A percentile compares a stretch with the other conserved stretches of the same genome.
phyloP scores from a whole-genome alignment of 1,140 invertebrate genomes.

The Sitodiplosis mosellana region DNA sequence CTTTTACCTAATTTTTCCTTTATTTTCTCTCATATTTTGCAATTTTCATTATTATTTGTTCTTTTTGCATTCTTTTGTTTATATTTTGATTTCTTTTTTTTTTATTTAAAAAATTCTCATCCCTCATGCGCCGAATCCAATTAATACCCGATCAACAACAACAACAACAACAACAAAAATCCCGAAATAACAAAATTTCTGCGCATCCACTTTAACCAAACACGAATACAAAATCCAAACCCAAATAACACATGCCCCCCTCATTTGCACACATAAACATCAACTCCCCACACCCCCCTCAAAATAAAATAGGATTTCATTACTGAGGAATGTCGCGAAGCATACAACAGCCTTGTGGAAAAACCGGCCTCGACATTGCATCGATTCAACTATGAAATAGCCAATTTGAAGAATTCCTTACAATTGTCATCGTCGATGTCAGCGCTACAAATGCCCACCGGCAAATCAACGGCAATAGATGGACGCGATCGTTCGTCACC shows the following conservation, averaged over 20 bases:
- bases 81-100: slow-evolving; percentile 15
- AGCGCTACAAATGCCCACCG: too few species aligned
- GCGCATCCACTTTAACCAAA: not conserved
- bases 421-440: too few species aligned
- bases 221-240: not conserved
- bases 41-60: not conserved
- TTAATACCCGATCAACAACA: not conserved
- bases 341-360: slow-evolving; percentile 80
- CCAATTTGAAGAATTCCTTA: not conserved
- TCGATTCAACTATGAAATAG: not conserved
- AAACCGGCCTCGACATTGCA: slow-evolving; percentile 13
- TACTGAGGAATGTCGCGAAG: slow-evolving; percentile 70
- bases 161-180: not conserved
- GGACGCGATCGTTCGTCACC: too few species aligned
- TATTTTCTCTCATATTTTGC: not conserved
- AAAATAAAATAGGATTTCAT: slow-evolving; percentile 41
- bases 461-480: too few species aligned
- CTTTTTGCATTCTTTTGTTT: not conserved
- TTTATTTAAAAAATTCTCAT: slow-evolving; percentile 13
- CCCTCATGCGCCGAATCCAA: slow-evolving; percentile 1
- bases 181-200: too few species aligned
- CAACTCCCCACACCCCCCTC: slow-evolving; percentile 11
- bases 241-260: slow-evolving; percentile 2
- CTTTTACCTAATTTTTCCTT: slow-evolving; percentile 10
- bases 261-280: slow-evolving; percentile 19